These are phyloP conservation scores for Pipra filicauda DNA, from an alignment of 2,113 vertebrate genomes.

Conservation along the genomic window DNA sequence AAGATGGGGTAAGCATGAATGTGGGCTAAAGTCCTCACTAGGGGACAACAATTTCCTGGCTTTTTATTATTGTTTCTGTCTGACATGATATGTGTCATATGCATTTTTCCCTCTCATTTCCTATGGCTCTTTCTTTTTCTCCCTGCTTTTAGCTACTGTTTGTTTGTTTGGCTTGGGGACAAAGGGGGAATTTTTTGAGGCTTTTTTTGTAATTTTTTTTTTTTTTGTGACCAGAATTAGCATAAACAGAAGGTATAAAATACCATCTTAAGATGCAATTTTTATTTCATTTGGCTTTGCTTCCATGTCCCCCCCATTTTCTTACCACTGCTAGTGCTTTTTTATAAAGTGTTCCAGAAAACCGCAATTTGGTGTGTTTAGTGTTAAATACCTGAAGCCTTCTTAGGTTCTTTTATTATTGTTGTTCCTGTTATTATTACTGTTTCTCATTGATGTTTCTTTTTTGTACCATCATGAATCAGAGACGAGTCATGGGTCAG, in stretches of 20 bases:
- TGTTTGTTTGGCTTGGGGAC: not conserved
- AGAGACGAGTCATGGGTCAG: not conserved
- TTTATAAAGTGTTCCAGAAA: not conserved
- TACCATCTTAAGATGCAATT: not conserved
- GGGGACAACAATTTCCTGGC: conserved; percentile 43
- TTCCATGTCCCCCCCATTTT: not conserved
- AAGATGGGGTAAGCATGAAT: not conserved
- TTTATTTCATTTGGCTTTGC: not conserved
- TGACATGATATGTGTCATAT: conserved; percentile 25
- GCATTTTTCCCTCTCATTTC: conserved; percentile 27
- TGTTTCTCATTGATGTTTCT: not conserved
- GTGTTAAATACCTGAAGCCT: not conserved
- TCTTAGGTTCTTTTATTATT: not conserved
- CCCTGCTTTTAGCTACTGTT: not conserved
- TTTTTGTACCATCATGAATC: not conserved
- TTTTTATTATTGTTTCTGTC: conserved; percentile 35
- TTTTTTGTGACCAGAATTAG: not conserved
- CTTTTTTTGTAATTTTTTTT: not conserved
- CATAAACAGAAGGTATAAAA: not conserved
- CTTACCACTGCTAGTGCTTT: not conserved
- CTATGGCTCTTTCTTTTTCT: conserved; percentile 35
- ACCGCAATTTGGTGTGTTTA: not conserved
- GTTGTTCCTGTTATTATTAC: not conserved
- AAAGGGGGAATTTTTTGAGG: not conserved
- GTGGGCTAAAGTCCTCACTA: not conserved